phyloP scores from a whole-genome alignment of 1,140 invertebrate species.

The Spodoptera frugiperda region DNA sequence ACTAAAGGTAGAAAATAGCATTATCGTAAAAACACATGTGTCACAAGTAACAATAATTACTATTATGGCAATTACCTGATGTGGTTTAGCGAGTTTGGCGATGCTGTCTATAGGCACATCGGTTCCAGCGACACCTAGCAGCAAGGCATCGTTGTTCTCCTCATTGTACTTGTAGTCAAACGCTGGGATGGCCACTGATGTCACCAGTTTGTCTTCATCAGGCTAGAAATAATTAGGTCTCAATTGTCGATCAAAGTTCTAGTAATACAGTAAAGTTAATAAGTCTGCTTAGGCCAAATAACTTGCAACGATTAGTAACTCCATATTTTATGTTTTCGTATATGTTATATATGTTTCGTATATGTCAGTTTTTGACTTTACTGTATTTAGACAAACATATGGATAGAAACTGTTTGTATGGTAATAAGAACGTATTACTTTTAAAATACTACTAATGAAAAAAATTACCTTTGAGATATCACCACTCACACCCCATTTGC shows the following conservation, averaged over 20 bases:
- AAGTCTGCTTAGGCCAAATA: too few species aligned
- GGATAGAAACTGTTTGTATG: too few species aligned
- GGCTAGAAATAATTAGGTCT: conserved; percentile 64
- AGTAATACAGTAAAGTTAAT: neutral
- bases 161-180: conserved; percentile 90
- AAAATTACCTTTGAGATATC: conserved; percentile 69
- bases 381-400: too few species aligned
- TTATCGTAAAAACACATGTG: too few species aligned
- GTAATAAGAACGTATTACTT: neutral
- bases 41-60: too few species aligned
- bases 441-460: neutral
- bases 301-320: too few species aligned
- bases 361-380: too few species aligned
- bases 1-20: too few species aligned
- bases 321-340: too few species aligned
- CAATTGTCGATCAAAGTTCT: conserved; percentile 3
- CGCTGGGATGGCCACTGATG: conserved; percentile 94
- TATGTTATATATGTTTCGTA: too few species aligned
- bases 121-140: conserved; percentile 97
- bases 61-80: conserved; percentile 63
- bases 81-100: conserved; percentile 92
- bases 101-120: conserved; percentile 97
- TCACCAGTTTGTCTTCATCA: conserved; percentile 89
- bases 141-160: conserved; percentile 88
- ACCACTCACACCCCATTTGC: conserved; percentile 69